Percentiles rank a stretch among this genome's conserved stretches.
Evolutionary conservation across 2,797 vertebrate genomes (phyloP).

Genomic region (Pachyuromys duprasi): DNA sequence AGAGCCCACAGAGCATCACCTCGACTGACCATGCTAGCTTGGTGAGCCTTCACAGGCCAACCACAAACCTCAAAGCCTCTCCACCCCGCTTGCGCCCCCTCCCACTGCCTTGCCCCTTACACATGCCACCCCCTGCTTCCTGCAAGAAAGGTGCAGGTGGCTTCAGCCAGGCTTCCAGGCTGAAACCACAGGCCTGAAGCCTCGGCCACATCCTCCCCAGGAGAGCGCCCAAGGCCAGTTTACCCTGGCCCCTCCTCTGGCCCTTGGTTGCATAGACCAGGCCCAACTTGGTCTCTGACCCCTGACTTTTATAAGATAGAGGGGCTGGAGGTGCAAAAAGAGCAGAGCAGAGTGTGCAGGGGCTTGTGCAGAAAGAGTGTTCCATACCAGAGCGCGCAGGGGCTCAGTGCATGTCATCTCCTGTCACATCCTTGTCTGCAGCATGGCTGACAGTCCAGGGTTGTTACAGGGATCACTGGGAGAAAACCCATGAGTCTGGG

Average conservation of each 20-base stretch:
- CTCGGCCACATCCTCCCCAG: slow-evolving; percentile 67
- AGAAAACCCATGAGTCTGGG: neutral
- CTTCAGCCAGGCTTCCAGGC: slow-evolving; percentile 44
- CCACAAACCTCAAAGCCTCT: slow-evolving; percentile 30
- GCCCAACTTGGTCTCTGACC: neutral
- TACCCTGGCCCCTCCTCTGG: neutral
- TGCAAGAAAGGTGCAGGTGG: slow-evolving; percentile 56
- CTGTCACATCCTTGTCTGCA: rapidly evolving
- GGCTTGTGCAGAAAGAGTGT: neutral
- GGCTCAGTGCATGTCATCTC: neutral
- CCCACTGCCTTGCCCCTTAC: neutral
- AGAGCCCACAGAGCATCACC: neutral
- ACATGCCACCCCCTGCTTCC: slow-evolving; percentile 68
- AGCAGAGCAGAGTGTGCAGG: no score
- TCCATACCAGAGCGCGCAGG: no score
- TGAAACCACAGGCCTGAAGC: slow-evolving; percentile 50
- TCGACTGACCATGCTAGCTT: slow-evolving; percentile 32
- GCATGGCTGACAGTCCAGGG: neutral
- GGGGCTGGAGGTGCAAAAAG: no score
- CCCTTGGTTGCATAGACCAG: neutral
- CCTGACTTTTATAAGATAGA: neutral
- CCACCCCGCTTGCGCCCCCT: neutral
- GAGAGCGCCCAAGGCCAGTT: neutral
- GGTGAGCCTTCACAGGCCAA: slow-evolving; percentile 26
- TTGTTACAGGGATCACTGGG: neutral